A percentile compares a stretch with the other conserved stretches of the same genome.
Evolutionary conservation across 2,888 invertebrate species (phyloP).

Genomic region (Hemithea aestivaria): DNA sequence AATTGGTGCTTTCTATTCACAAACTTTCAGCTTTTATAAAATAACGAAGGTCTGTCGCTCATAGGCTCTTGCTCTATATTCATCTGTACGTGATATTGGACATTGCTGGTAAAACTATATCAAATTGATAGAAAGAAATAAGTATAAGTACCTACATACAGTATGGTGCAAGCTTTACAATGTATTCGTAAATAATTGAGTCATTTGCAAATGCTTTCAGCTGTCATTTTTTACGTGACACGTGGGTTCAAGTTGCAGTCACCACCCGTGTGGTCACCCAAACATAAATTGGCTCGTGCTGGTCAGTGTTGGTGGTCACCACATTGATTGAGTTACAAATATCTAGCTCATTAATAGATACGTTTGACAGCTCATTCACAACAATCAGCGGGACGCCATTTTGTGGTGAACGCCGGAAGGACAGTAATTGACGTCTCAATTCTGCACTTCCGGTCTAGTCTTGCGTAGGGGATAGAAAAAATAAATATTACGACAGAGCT

Average conservation of each 20-base stretch:
- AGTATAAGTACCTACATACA: too few species aligned
- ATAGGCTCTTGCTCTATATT: too few species aligned
- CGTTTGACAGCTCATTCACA: constrained; percentile 69
- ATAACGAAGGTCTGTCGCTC: too few species aligned
- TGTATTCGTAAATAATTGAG: constrained; percentile 23
- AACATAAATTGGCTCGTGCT: constrained; percentile 37
- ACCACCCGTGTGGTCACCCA: constrained; percentile 32
- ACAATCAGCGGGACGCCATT: constrained; percentile 67
- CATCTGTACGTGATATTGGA: too few species aligned
- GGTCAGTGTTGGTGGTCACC: constrained; percentile 49
- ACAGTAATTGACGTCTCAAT: constrained; percentile 64
- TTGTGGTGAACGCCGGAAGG: constrained; percentile 54
- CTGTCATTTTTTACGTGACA: constrained; percentile 37
- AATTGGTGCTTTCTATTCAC: too few species aligned
- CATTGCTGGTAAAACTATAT: too few species aligned
- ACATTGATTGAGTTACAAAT: constrained; percentile 36
- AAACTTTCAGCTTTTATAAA: too few species aligned
- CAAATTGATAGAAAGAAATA: too few species aligned
- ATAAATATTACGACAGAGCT: too few species aligned
- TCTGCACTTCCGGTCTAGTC: constrained; percentile 50
- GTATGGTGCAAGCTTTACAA: too few species aligned
- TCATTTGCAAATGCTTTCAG: constrained; percentile 21
- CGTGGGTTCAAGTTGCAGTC: constrained; percentile 30
- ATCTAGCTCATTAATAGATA: constrained; percentile 58
- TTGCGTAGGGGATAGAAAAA: constrained; percentile 20